Evolutionary conservation across 1,140 invertebrate species (phyloP).

Genomic region (Drosophila eugracilis): DNA sequence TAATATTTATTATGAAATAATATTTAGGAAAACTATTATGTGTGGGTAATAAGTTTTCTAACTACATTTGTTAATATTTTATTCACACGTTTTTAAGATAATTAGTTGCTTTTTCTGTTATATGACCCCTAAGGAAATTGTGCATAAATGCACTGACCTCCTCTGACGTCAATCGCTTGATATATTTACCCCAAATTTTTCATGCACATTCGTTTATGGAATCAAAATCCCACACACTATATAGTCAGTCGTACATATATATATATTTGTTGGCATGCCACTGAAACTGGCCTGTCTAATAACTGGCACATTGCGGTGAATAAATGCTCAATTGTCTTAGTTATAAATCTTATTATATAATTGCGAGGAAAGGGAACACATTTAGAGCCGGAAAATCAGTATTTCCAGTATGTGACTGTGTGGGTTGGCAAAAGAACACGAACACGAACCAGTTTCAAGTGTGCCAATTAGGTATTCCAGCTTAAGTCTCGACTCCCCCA

Average conservation of each 20-base stretch:
- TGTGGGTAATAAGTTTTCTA: too few species aligned
- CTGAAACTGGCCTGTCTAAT: conserved; percentile 20
- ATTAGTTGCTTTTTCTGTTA: too few species aligned
- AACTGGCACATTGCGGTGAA: conserved; percentile 24
- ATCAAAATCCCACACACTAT: conserved; percentile 1
- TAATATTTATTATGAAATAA: conserved; percentile 4
- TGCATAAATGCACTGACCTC: conserved; percentile 2
- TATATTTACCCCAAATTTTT: conserved; percentile 16
- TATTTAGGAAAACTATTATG: too few species aligned
- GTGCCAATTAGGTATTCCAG: conserved; percentile 43
- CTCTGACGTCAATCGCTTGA: conserved; percentile 28
- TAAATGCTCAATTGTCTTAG: conserved; percentile 39
- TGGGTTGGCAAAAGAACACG: conserved; percentile 28
- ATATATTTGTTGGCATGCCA: conserved; percentile 6
- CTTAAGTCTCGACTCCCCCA: conserved; percentile 15
- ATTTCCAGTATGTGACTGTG: conserved; percentile 24
- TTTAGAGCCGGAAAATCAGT: conserved; percentile 8
- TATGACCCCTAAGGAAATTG: too few species aligned
- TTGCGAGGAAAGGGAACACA: conserved; percentile 19
- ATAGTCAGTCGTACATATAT: not conserved
- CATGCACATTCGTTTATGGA: not conserved
- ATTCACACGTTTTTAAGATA: too few species aligned
- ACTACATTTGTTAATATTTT: too few species aligned
- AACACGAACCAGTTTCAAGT: conserved; percentile 55
- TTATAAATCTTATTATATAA: conserved; percentile 36